phyloP scores from a whole-genome alignment of 2,113 vertebrate species.

The Corythaeola cristata region DNA sequence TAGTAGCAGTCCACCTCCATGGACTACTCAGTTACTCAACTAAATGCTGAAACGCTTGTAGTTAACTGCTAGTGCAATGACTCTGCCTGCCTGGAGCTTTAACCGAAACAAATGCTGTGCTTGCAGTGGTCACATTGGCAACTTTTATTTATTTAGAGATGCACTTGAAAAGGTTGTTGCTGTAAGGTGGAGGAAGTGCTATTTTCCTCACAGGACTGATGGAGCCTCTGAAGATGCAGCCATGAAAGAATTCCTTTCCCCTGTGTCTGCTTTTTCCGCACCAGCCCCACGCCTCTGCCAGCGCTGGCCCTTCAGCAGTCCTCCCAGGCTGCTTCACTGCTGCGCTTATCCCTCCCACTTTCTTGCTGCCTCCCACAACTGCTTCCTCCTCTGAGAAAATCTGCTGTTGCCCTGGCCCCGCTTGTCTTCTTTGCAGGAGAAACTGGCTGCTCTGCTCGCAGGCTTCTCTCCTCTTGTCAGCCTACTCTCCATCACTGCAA shows the following conservation, averaged over 20 bases:
- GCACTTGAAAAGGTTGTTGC: not conserved
- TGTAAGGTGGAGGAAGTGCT: not conserved
- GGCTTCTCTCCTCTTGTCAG: not conserved
- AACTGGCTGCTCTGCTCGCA: not conserved
- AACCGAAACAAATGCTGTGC: not conserved
- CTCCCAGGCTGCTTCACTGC: not conserved
- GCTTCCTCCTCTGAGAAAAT: not conserved
- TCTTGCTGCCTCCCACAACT: not conserved
- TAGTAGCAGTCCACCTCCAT: not conserved
- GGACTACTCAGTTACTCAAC: not conserved
- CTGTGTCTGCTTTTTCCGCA: not conserved
- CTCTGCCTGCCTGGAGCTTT: not conserved
- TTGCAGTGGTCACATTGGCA: not conserved
- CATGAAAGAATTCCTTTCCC: not conserved
- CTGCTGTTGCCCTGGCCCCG: not conserved
- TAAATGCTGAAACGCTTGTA: not conserved
- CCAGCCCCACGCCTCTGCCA: not conserved
- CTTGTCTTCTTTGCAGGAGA: not conserved
- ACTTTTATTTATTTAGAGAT: not conserved
- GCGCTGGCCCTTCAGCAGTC: not conserved
- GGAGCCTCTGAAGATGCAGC: not conserved
- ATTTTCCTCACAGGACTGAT: not conserved
- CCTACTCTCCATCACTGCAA: not conserved
- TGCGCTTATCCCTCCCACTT: not conserved
- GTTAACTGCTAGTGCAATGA: not conserved